phyloP scores from a whole-genome alignment of 1,140 invertebrate genomes.

The Drosophila oshimai region DNA sequence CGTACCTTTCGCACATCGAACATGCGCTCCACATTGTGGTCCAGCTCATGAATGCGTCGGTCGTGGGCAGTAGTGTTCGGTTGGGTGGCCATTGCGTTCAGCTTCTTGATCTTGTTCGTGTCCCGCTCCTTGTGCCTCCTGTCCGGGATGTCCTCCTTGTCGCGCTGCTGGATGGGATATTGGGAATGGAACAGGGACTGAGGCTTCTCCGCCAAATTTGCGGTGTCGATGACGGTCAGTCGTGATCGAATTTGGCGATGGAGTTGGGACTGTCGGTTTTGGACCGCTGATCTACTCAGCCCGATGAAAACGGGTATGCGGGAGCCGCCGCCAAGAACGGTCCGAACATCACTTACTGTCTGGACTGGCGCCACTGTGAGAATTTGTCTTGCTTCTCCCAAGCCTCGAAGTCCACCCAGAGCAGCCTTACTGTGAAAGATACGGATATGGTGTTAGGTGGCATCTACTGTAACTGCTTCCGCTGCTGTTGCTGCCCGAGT shows the following conservation, averaged over 20 bases:
- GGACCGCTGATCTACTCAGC: too few species aligned
- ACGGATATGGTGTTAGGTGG: background rate
- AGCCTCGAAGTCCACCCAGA: background rate
- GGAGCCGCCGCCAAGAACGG: too few species aligned
- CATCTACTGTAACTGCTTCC: background rate
- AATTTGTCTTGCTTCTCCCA: too few species aligned
- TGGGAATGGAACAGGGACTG: too few species aligned
- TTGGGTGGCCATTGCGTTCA: slow-evolving; percentile 33
- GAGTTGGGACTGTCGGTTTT: too few species aligned
- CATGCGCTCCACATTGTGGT: slow-evolving; percentile 47
- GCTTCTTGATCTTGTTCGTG: background rate
- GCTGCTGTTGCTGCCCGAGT: slow-evolving; percentile 17
- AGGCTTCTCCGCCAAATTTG: background rate
- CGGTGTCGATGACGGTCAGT: background rate
- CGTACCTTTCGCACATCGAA: slow-evolving; percentile 68
- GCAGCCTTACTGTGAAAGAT: background rate
- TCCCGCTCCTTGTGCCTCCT: background rate
- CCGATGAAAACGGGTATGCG: too few species aligned
- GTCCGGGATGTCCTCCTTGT: too few species aligned
- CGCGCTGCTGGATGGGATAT: background rate
- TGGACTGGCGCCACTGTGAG: slow-evolving; percentile 7
- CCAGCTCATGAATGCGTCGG: slow-evolving; percentile 59
- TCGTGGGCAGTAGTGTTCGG: slow-evolving; percentile 30
- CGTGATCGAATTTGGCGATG: background rate
- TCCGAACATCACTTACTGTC: background rate